phyloP scores from a whole-genome alignment of 2,113 vertebrate genomes.

The Tragelaphus strepsiceros region DNA sequence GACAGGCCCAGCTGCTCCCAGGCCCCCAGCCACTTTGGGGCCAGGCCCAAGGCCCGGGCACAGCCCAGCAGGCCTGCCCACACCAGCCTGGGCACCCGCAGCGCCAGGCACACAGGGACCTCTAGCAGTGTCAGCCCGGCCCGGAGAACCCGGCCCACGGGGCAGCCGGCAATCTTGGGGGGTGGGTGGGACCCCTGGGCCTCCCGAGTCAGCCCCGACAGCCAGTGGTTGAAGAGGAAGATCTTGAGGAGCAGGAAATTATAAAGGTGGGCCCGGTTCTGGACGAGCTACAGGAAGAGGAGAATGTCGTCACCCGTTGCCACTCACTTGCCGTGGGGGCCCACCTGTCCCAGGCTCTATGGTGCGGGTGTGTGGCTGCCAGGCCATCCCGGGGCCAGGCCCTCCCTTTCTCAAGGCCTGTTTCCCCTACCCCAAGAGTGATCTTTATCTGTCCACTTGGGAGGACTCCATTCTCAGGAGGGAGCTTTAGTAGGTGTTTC shows the following conservation, averaged over 20 bases:
- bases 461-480: not conserved
- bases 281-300: slow-evolving; percentile 7
- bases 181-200: not conserved
- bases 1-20: not conserved
- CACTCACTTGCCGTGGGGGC: not conserved
- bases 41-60: not conserved
- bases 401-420: not conserved
- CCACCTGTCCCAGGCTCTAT: not conserved
- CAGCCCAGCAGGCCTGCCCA: not conserved
- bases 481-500: not conserved
- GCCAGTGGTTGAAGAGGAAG: slow-evolving; percentile 50
- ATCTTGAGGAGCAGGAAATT: slow-evolving; percentile 58
- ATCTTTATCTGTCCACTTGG: not conserved
- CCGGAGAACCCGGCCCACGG: not conserved
- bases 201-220: slow-evolving; percentile 39
- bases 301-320: rapidly evolving
- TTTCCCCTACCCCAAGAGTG: not conserved
- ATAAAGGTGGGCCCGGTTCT: slow-evolving; percentile 48
- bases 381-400: rapidly evolving
- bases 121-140: not conserved
- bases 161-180: rapidly evolving
- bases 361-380: no score
- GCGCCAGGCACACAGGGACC: not conserved
- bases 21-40: not conserved
- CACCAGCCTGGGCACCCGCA: not conserved